These are phyloP conservation scores for Carapus acus DNA, from an alignment of 2,797 vertebrate species.

Conservation along the genomic window DNA sequence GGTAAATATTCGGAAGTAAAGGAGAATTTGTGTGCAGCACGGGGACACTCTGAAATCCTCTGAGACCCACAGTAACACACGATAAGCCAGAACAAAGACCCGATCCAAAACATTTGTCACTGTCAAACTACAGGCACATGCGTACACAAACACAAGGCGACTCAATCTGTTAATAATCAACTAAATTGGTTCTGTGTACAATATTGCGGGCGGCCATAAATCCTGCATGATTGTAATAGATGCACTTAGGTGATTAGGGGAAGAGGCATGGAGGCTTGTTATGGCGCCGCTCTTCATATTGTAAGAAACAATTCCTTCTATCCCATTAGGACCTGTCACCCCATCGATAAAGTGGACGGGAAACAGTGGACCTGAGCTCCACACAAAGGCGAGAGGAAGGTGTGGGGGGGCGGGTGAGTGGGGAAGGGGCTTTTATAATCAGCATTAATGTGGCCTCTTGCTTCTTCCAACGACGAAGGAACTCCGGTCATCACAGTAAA, in stretches of 20 bases:
- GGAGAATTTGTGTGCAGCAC: slow-evolving; percentile 67
- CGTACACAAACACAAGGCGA: neutral
- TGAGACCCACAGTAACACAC: slow-evolving; percentile 72
- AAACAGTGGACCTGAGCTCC: slow-evolving; percentile 13
- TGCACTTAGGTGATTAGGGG: slow-evolving; percentile 52
- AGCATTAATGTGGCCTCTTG: slow-evolving; percentile 47
- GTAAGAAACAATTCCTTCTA: slow-evolving; percentile 29
- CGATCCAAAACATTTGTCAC: slow-evolving; percentile 25
- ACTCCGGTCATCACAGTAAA: slow-evolving; percentile 51
- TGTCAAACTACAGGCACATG: neutral
- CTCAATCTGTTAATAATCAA: neutral
- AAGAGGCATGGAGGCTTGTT: slow-evolving; percentile 26
- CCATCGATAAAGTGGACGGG: slow-evolving; percentile 38
- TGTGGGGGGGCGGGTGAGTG: too few relatives aligned
- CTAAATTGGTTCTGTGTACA: neutral
- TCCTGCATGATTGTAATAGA: slow-evolving; percentile 52
- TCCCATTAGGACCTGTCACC: slow-evolving; percentile 43
- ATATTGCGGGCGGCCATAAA: slow-evolving; percentile 37
- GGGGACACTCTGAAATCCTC: too few relatives aligned
- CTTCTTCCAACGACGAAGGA: slow-evolving; percentile 37
- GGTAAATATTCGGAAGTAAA: slow-evolving; percentile 73
- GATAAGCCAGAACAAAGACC: slow-evolving; percentile 52
- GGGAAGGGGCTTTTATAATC: slow-evolving; percentile 51
- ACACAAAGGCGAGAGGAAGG: slow-evolving; percentile 28
- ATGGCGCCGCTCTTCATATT: slow-evolving; percentile 8